Base-by-base conservation (phyloP, 2,113 vertebrate genomes). In the Paramisgurnus dabryanus region DNA sequence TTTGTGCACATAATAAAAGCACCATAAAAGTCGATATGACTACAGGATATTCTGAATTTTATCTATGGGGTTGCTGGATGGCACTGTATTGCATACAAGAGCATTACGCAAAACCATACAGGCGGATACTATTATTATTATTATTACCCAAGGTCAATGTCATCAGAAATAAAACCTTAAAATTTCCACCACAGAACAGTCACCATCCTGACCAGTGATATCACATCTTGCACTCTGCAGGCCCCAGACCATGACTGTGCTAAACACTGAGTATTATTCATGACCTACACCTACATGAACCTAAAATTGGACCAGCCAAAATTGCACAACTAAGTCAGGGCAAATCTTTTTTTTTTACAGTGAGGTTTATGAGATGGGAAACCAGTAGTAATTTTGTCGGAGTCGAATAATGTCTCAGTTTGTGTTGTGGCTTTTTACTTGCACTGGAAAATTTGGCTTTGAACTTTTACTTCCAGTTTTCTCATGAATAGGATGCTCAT, bases 121-220 rank as follows among this genome's bases (percentile, higher is more conserved):
- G 18, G 8, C 41, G 41, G 69, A 71, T 71, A 11, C 50, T 57
- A 57, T 57, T 57, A 55, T 55, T 39, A 40, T 57, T 4, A 34
- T 34, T 34, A 34, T 34, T 34, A 34, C 27, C 27, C 27, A 34
- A 34, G 27, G 27, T 34, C 27, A 34, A 73, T 60, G 55, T 13
- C n/a, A 61, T 58, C 55, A 13, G 11, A 73, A 73, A 55, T 41
- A 73, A 41, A 17, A 50, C 49, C 10, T 50, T 39, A 43, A n/a
- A 74, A 61, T 11, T 73, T 39, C 70, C 40, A 73, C 70, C 70
- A 47, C 58, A 74, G 57, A 75, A 11, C 72, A 34, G 58, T 63
- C 69, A 41, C 69, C 58, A 43, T 75, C 72, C 57, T 61, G 41
- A 6, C 58, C 41, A 34, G 43, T 60, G 55, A 73, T 27, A 64